Conservation (phyloP, 2,888 invertebrate species). For the Himalopsyche tibetana region DNA sequence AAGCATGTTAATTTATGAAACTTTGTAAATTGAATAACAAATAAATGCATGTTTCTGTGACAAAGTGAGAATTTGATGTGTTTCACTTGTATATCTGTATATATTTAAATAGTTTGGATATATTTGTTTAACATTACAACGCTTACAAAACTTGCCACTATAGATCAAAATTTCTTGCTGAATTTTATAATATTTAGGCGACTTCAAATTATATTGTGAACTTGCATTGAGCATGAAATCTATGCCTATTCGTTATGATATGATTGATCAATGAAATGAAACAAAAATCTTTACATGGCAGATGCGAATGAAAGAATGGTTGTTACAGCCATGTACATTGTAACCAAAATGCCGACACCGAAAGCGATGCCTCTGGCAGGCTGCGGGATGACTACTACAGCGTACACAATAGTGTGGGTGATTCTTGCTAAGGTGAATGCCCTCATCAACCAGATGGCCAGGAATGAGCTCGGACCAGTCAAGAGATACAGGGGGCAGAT, state of each 20-base stretch:
- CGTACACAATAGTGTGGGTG: constrained; percentile 80
- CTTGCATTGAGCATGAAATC: no score
- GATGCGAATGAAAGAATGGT: constrained; percentile 46
- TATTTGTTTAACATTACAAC: no score
- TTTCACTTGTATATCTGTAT: no score
- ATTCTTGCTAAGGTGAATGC: constrained; percentile 76
- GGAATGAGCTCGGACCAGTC: constrained; percentile 74
- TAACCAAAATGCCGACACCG: constrained; percentile 71
- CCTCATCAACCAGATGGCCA: constrained; percentile 77
- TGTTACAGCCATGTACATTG: constrained; percentile 74
- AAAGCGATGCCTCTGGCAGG: constrained; percentile 76
- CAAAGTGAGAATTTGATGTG: no score
- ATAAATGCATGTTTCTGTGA: no score
- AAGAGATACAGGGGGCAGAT: constrained; percentile 77
- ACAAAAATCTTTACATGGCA: constrained; percentile 36
- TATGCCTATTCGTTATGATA: not conserved
- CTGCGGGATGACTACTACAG: constrained; percentile 78
- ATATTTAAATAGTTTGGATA: no score
- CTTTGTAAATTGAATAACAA: no score
- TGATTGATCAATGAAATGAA: constrained; percentile 2
- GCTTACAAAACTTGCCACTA: no score
- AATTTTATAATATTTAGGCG: no score
- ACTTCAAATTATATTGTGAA: no score
- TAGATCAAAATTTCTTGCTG: no score
- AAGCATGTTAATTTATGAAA: no score